Base-by-base conservation (phyloP, 2,797 vertebrate species). In the Helicolenus hilgendorfi region DNA sequence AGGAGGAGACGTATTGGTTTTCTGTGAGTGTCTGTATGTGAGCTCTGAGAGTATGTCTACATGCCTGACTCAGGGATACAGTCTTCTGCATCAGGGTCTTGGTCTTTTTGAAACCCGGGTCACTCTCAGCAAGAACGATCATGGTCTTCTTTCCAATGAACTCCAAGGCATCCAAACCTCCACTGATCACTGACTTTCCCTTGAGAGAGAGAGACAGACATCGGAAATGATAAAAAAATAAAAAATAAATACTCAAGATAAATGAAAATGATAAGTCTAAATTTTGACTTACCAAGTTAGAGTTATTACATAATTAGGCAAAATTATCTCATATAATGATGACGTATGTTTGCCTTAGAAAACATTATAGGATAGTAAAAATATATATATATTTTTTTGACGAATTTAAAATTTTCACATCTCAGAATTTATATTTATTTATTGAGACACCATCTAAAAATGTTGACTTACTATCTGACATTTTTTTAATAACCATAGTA, bases 131-230 rank as follows among this genome's bases (percentile, higher is more conserved):
- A 64, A 99, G 98, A 81, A 99, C 99, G 5, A 94, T 99, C 99
- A 99, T 99, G 62, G 99, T 99, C 96, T 98, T 99, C 97, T 99
- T 99, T 85, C 99, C 99, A 24, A 99, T 99, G 92, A 99, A 99
- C 95, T 99, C 99, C 95, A 99, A 90, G 29, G 99, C 99, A 87
- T 98, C 99, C 49, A 99, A 97, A 77, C 99, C 98, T 18, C 99
- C 99, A 6, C 97, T 98, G 92, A 99, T 97, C 27, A 99, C 98
- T 0, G 98, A 98, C 89, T 99, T 99, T 27, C 99, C 99, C 99
- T 99, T 11, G 11, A 75, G 45, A 58, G 33, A 2, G 20, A 53
- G 22, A 79, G 22, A 64, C 1, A 67, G 13, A 9, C 22, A 67
- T 0, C 13, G 14, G 7, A 55, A 18, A 45, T 3, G 4, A 81